Conservation (phyloP, 2,113 vertebrate species). For the Forbesichthys agassizii region DNA sequence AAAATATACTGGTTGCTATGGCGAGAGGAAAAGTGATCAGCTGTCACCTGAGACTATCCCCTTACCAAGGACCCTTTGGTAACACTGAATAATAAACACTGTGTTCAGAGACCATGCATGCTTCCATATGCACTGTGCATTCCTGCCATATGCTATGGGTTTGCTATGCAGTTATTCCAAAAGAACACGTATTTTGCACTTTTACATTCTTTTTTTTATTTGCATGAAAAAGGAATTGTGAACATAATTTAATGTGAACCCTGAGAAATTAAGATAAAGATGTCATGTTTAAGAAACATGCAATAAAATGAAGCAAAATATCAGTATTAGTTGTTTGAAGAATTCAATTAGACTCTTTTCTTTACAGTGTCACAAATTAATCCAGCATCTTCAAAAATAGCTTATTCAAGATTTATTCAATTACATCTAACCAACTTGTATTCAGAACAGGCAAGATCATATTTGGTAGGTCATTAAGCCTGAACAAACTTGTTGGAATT, state of each 20-base stretch:
- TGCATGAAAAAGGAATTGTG: not conserved
- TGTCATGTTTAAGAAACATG: not conserved
- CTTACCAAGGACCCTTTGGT: conserved; percentile 37
- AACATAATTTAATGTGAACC: conserved; percentile 36
- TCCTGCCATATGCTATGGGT: not conserved
- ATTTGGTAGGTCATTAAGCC: not conserved
- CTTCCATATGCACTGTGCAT: not conserved
- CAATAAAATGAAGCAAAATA: conserved; percentile 20
- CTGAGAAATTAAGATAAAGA: conserved; percentile 24
- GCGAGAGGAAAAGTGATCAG: conserved; percentile 54
- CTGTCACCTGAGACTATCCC: conserved; percentile 25
- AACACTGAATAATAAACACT: conserved; percentile 47
- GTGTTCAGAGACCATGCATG: not conserved
- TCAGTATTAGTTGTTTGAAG: not conserved
- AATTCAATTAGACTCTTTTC: not conserved
- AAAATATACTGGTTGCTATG: conserved; percentile 34
- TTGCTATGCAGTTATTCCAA: too few species aligned
- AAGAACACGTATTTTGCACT: conserved; percentile 10
- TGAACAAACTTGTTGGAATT: not conserved
- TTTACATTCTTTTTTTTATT: conserved; percentile 2
- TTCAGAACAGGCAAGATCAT: not conserved
- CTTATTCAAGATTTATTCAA: not conserved
- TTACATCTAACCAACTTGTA: not conserved
- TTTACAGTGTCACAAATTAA: not conserved
- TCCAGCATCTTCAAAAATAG: too few species aligned